Evolutionary conservation across 2,888 invertebrate genomes (phyloP).

Genomic region (Ophion obscuratus): DNA sequence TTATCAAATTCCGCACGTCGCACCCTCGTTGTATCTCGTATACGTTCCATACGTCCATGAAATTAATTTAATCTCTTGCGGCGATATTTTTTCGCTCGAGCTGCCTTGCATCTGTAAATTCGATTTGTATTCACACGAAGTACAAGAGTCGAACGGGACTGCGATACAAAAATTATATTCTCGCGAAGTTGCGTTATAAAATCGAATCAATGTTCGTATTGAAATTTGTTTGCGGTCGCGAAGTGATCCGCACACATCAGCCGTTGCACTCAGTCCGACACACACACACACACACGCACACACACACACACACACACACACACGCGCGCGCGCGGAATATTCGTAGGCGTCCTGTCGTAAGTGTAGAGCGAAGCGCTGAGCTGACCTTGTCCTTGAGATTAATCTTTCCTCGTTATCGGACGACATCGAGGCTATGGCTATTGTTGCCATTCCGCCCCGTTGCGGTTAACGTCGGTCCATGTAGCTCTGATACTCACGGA

Average conservation of each 20-base stretch:
- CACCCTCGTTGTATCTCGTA: too few relatives aligned
- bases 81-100: too few relatives aligned
- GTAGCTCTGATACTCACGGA: constrained; percentile 47
- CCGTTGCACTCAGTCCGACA: not conserved
- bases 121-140: too few relatives aligned
- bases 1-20: too few relatives aligned
- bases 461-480: constrained; percentile 59
- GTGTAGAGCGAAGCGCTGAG: constrained; percentile 63
- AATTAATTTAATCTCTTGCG: too few relatives aligned
- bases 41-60: too few relatives aligned
- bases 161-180: not conserved
- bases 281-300: not conserved
- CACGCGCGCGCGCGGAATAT: not conserved
- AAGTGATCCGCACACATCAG: not conserved
- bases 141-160: not conserved
- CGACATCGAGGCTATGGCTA: constrained; percentile 76
- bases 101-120: too few relatives aligned
- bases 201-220: not conserved
- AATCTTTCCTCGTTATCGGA: constrained; percentile 83
- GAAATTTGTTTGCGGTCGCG: not conserved
- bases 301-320: not conserved
- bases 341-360: constrained; percentile 22
- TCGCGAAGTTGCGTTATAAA: not conserved
- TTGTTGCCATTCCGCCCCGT: constrained; percentile 47
- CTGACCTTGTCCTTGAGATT: constrained; percentile 83